phyloP scores from a whole-genome alignment of 1,140 invertebrate genomes.

The Drosophila chauvacae region DNA sequence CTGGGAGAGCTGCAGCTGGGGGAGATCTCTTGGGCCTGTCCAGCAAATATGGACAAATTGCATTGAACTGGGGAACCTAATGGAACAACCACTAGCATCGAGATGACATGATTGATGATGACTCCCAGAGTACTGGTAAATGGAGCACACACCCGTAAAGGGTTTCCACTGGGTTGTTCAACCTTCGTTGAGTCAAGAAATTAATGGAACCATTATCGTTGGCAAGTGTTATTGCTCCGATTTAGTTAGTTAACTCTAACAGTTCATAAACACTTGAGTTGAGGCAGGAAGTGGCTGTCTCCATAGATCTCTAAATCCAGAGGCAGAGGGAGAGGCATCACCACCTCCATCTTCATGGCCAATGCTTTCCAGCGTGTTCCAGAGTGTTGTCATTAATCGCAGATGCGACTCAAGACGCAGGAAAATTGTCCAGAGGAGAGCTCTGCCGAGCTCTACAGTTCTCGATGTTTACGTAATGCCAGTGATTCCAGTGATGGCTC shows the following conservation, averaged over 20 bases:
- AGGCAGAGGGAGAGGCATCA: neutral
- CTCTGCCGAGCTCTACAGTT: conserved; percentile 6
- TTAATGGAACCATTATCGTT: conserved; percentile 27
- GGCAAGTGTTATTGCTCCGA: conserved; percentile 65
- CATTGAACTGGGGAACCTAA: conserved; percentile 58
- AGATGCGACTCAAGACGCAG: conserved; percentile 71
- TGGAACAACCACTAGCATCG: conserved; percentile 11
- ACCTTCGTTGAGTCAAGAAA: conserved; percentile 41
- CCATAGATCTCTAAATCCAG: conserved; percentile 1
- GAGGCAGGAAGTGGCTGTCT: conserved; percentile 10
- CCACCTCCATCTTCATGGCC: conserved; percentile 59
- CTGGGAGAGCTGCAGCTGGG: neutral
- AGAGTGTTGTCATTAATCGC: conserved; percentile 54
- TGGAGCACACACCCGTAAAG: conserved; percentile 1
- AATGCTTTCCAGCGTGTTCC: conserved; percentile 15
- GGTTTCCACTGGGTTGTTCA: conserved; percentile 13
- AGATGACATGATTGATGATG: conserved; percentile 39
- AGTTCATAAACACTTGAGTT: conserved; percentile 74
- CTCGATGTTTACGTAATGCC: conserved; percentile 48
- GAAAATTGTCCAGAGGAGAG: conserved; percentile 61
- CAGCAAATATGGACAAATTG: conserved; percentile 74
- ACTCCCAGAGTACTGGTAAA: neutral
- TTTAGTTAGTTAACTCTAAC: conserved; percentile 83
- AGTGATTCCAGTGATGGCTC: conserved; percentile 26
- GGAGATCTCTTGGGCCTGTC: conserved; percentile 18